Percentiles rank a stretch among this genome's conserved stretches.
phyloP scores from a whole-genome alignment of 2,888 invertebrate species.

The Arge pagana region DNA sequence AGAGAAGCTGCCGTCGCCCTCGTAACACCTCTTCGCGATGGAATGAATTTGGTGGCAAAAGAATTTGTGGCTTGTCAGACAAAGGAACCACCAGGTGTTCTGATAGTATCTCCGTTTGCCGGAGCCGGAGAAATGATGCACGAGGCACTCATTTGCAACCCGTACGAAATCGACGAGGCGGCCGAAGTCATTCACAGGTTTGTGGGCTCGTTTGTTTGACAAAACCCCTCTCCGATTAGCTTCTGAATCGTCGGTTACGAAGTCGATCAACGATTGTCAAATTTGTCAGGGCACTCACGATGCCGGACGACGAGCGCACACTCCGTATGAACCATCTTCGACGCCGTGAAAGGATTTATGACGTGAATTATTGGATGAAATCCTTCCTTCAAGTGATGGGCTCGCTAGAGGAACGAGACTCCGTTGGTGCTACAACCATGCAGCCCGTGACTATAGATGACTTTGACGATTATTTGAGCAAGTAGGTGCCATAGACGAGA shows the following conservation, averaged over 20 bases:
- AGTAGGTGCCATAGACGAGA: constrained; percentile 63
- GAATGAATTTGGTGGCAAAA: constrained; percentile 92
- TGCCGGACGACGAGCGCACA: constrained; percentile 87
- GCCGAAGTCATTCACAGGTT: constrained; percentile 84
- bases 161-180: constrained; percentile 85
- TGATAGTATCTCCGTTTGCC: constrained; percentile 89
- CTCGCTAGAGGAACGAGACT: constrained; percentile 79
- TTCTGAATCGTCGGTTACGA: constrained; percentile 9
- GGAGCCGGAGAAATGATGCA: constrained; percentile 95
- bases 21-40: constrained; percentile 85
- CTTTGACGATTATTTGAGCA: constrained; percentile 85
- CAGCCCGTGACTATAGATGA: constrained; percentile 90
- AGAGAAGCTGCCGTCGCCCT: constrained; percentile 85
- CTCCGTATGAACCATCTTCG: constrained; percentile 85
- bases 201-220: constrained; percentile 6
- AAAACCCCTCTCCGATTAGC: no score
- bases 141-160: constrained; percentile 87
- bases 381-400: constrained; percentile 88
- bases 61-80: constrained; percentile 93
- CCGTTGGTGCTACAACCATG: constrained; percentile 83
- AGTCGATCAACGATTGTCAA: not conserved
- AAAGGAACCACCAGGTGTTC: constrained; percentile 81
- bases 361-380: constrained; percentile 89
- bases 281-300: constrained; percentile 73
- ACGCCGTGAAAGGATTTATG: constrained; percentile 78